Conservation (phyloP, 2,888 invertebrate genomes). For the Zhengitettix transpicula region DNA sequence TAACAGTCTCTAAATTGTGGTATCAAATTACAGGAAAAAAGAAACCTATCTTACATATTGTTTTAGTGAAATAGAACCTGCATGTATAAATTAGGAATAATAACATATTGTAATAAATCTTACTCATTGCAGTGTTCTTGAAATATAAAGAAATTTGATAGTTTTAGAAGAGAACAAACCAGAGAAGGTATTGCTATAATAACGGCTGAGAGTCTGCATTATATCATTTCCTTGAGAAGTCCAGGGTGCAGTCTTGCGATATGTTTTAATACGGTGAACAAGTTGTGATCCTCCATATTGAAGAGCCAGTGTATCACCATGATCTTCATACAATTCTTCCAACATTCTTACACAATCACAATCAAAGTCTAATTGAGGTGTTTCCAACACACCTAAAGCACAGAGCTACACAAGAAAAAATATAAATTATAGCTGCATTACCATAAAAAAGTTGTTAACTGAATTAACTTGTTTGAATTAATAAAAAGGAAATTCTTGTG, state of each 20-base stretch:
- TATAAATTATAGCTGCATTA: background rate
- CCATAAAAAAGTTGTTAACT: too few species aligned
- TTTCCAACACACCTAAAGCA: constrained; percentile 70
- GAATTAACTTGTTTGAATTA: too few species aligned
- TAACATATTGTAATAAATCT: too few species aligned
- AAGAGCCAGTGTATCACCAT: constrained; percentile 88
- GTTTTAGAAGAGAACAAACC: constrained; percentile 21
- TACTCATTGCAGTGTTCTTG: too few species aligned
- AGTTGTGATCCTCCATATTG: constrained; percentile 98
- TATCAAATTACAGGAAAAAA: too few species aligned
- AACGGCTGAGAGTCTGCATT: constrained; percentile 93
- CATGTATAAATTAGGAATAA: too few species aligned
- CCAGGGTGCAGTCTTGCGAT: constrained; percentile 85
- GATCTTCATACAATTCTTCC: constrained; percentile 93
- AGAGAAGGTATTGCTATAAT: constrained; percentile 90
- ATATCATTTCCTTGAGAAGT: constrained; percentile 96
- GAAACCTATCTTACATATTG: too few species aligned
- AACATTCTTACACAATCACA: constrained; percentile 88
- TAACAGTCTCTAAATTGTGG: too few species aligned
- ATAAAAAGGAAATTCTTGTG: too few species aligned
- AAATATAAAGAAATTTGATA: too few species aligned
- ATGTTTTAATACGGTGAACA: constrained; percentile 73
- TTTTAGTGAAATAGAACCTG: too few species aligned
- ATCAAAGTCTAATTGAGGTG: constrained; percentile 76
- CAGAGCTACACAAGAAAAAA: constrained; percentile 50